Conservation (phyloP, 2,888 invertebrate genomes). For the Lysandra bellargus region DNA sequence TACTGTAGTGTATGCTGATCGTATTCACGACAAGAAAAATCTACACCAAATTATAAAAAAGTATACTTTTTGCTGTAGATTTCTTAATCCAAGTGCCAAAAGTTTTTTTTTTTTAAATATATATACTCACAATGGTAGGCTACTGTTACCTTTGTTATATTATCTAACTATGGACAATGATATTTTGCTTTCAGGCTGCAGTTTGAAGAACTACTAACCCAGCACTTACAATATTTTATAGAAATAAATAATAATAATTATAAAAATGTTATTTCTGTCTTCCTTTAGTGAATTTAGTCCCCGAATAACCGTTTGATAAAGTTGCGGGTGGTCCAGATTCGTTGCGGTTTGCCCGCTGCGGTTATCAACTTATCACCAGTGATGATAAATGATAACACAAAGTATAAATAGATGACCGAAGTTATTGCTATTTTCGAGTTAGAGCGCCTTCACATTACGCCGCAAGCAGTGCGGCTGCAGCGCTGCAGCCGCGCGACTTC, state of each 20-base stretch:
- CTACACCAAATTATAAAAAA: no score
- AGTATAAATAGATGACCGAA: background rate
- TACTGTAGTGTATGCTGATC: no score
- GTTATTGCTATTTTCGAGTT: background rate
- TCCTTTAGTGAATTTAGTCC: background rate
- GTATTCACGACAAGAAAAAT: no score
- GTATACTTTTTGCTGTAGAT: no score
- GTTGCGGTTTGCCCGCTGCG: background rate
- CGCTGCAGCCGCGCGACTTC: no score
- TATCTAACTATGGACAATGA: no score
- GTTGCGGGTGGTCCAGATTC: background rate
- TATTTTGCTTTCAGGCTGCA: background rate
- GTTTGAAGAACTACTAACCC: background rate
- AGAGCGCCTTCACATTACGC: no score
- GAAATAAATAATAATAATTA: background rate
- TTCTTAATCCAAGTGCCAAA: no score
- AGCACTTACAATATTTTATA: constrained; percentile 19
- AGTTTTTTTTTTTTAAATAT: no score
- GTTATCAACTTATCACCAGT: background rate
- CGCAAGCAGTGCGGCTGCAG: no score
- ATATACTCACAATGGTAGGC: no score
- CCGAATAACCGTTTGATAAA: background rate
- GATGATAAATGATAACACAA: background rate
- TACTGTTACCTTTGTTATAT: no score
- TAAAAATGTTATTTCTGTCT: background rate